phyloP scores from a whole-genome alignment of 2,888 invertebrate genomes.

The Gortyna flavago region DNA sequence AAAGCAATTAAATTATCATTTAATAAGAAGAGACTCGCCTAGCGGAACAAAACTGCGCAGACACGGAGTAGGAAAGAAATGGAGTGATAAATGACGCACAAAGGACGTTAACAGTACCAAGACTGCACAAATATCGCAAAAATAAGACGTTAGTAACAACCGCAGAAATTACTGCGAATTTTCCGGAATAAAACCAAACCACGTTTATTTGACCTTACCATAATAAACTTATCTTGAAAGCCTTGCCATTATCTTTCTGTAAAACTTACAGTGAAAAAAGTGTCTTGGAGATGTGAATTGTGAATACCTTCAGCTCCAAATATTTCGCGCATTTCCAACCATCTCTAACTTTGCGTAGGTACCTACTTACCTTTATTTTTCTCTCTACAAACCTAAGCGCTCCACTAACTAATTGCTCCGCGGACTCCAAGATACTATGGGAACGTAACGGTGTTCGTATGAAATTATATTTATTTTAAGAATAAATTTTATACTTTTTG shows the following conservation, averaged over 20 bases:
- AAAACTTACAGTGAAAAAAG: neutral
- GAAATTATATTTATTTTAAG: neutral
- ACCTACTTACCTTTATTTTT: neutral
- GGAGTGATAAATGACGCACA: conserved; percentile 12
- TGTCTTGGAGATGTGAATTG: neutral
- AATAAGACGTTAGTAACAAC: neutral
- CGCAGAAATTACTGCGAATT: neutral
- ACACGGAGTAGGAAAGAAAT: conserved; percentile 37
- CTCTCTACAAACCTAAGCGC: neutral
- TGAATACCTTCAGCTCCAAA: neutral
- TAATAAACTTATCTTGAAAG: neutral
- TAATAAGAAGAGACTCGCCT: conserved; percentile 55
- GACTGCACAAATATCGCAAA: neutral
- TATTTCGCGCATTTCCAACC: neutral
- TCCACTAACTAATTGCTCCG: conserved; percentile 33
- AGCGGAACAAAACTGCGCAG: conserved; percentile 58
- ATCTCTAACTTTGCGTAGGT: neutral
- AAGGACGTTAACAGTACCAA: neutral
- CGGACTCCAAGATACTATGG: conserved; percentile 25
- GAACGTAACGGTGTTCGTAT: conserved; percentile 53
- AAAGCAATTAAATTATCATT: conserved; percentile 65
- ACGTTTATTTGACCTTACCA: neutral
- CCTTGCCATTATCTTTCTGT: neutral
- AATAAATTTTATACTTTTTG: too few species aligned
- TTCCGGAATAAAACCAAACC: neutral